Conservation (phyloP, 2,797 vertebrate genomes). For the Prionace glauca region DNA sequence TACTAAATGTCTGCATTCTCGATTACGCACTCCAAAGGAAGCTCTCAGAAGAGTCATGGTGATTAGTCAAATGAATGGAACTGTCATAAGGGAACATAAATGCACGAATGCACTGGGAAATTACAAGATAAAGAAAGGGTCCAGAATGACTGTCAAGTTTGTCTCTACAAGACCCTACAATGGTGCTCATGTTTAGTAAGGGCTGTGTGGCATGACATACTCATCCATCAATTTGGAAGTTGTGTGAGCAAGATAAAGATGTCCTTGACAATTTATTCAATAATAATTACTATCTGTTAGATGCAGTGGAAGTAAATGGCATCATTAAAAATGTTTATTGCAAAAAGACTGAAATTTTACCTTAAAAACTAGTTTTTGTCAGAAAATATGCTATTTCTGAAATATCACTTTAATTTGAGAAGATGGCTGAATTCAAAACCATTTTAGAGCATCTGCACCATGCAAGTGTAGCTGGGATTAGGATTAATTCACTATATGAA, state of each 20-base stretch:
- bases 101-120: conserved; percentile 15
- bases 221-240: conserved; percentile 11
- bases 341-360: neutral
- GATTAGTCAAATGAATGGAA: conserved; percentile 31
- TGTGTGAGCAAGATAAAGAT: conserved; percentile 7
- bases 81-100: conserved; percentile 11
- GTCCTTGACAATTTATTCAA: neutral
- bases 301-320: neutral
- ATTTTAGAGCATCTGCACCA: neutral
- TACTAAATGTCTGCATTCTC: neutral
- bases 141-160: conserved; percentile 31
- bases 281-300: neutral
- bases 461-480: conserved; percentile 30
- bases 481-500: conserved; percentile 33
- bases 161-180: conserved; percentile 14
- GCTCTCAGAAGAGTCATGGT: neutral
- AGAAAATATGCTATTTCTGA: neutral
- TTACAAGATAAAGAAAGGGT: conserved; percentile 28
- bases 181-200: neutral
- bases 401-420: neutral
- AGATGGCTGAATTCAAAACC: neutral
- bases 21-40: neutral
- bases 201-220: neutral
- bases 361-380: neutral
- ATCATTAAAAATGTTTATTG: conserved; percentile 22